Conservation (phyloP, 2,888 invertebrate genomes). For the Thecophora atra region DNA sequence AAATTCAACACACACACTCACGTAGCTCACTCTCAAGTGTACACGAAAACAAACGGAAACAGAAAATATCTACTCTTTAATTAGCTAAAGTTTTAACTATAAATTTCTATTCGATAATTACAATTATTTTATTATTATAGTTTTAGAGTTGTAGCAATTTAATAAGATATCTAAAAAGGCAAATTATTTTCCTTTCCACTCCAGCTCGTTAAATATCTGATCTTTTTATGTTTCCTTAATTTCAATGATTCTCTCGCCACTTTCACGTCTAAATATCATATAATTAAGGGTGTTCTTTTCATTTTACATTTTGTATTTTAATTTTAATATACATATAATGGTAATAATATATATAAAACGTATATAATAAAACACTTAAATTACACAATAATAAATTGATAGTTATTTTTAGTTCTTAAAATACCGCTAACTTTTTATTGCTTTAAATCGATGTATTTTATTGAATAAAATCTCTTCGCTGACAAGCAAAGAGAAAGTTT, state of each 20-base stretch:
- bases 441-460: neutral
- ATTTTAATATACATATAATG: constrained; percentile 26
- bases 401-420: constrained; percentile 64
- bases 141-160: constrained; percentile 13
- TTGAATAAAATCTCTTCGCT: no score
- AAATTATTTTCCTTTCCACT: neutral
- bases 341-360: constrained; percentile 23
- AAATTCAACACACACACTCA: neutral
- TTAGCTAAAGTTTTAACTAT: constrained; percentile 21
- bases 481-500: no score
- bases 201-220: neutral
- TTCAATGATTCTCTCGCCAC: neutral
- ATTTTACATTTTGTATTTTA: constrained; percentile 25
- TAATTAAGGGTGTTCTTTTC: constrained; percentile 23
- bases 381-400: constrained; percentile 60
- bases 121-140: constrained; percentile 9
- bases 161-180: constrained; percentile 1
- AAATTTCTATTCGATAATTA: constrained; percentile 17
- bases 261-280: constrained; percentile 19
- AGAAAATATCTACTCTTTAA: constrained; percentile 23
- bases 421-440: constrained; percentile 35
- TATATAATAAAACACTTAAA: constrained; percentile 47
- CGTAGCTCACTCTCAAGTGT: neutral
- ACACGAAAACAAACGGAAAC: neutral
- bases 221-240: neutral